Conservation (phyloP, 1,140 invertebrate genomes). For the Grapholita molesta region DNA sequence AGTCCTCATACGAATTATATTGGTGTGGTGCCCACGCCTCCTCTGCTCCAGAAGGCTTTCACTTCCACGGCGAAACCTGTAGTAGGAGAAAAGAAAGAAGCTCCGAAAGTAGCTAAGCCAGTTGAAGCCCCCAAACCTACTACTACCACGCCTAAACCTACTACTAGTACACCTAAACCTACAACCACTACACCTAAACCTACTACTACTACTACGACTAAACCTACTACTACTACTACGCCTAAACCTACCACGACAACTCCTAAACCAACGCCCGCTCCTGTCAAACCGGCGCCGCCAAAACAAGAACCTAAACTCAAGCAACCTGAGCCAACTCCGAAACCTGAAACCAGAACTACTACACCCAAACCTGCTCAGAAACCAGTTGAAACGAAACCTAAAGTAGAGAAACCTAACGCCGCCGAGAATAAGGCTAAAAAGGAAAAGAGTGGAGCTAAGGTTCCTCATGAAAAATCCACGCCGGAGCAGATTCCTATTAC, state of each 20-base stretch:
- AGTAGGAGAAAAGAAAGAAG: slow-evolving; percentile 21
- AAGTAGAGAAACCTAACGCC: slow-evolving; percentile 25
- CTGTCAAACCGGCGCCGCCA: slow-evolving; percentile 22
- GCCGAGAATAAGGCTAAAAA: slow-evolving; percentile 18
- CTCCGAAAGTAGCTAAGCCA: slow-evolving; percentile 21
- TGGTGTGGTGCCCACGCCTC: slow-evolving; percentile 78
- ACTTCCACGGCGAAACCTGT: slow-evolving; percentile 64
- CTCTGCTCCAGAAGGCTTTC: slow-evolving; percentile 76
- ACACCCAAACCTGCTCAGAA: slow-evolving; percentile 25
- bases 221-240: slow-evolving; percentile 15
- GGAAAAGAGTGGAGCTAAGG: slow-evolving; percentile 26
- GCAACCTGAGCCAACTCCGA: slow-evolving; percentile 31
- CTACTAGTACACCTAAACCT: slow-evolving; percentile 21
- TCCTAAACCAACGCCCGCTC: slow-evolving; percentile 15
- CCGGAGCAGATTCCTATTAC: slow-evolving; percentile 73
- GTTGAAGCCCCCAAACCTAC: slow-evolving; percentile 28
- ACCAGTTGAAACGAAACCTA: slow-evolving; percentile 33
- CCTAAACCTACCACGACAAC: slow-evolving; percentile 20
- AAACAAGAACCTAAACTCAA: slow-evolving; percentile 24
- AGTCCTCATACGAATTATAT: slow-evolving; percentile 83
- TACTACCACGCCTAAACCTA: slow-evolving; percentile 17
- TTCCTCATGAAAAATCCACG: slow-evolving; percentile 4
- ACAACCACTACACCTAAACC: background rate
- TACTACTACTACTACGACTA: slow-evolving; percentile 26
- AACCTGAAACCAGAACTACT: slow-evolving; percentile 23